Conservation (phyloP, 2,113 vertebrate species). For the Centrocercus urophasianus region DNA sequence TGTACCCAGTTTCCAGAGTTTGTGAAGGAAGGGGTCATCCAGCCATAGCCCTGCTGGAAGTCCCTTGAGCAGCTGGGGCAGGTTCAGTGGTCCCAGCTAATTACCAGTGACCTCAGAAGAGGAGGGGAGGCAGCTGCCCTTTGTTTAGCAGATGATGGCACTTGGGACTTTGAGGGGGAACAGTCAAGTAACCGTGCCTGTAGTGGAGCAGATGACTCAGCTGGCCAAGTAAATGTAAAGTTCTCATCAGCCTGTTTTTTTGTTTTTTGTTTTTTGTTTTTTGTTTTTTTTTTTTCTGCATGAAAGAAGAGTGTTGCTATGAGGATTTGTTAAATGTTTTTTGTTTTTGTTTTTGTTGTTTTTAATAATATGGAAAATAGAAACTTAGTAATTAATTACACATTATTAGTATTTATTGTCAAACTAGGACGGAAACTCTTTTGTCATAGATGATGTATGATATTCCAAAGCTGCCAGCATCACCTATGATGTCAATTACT, state of each 20-base stretch:
- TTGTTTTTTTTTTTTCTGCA: neutral
- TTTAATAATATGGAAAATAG: neutral
- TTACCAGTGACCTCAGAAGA: fast-evolving
- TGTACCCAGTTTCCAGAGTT: neutral
- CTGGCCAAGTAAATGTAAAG: neutral
- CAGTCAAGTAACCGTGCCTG: neutral
- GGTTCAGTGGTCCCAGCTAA: neutral
- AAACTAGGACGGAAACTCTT: constrained; percentile 9
- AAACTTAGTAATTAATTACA: neutral
- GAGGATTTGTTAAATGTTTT: neutral
- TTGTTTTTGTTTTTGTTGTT: no score
- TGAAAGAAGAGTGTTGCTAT: neutral
- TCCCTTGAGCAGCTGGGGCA: neutral
- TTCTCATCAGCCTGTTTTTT: neutral
- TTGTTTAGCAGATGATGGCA: neutral
- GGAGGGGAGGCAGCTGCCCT: neutral
- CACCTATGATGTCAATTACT: constrained; percentile 24
- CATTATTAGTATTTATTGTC: neutral
- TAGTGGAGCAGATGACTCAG: neutral
- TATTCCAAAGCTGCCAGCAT: neutral
- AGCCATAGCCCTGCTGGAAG: neutral
- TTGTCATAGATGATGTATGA: neutral
- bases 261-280: neutral
- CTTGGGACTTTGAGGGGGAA: neutral
- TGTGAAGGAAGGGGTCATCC: neutral